Evolutionary conservation across 2,888 invertebrate genomes (phyloP).

Genomic region (Dione juno): DNA sequence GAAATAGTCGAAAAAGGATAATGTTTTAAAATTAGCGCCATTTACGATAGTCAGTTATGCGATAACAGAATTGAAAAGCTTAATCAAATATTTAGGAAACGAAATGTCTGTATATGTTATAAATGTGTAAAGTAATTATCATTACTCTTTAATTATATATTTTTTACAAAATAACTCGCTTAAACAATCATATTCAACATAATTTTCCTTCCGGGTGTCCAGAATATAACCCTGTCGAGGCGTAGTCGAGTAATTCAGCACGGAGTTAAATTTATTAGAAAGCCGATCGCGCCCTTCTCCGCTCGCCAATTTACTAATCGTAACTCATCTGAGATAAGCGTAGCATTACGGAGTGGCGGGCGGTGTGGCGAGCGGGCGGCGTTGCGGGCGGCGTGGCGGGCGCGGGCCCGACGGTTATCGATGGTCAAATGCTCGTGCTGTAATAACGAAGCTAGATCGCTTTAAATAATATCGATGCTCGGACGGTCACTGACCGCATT

Average conservation of each 20-base stretch:
- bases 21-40: slow-evolving; percentile 3
- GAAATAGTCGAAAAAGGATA: slow-evolving; percentile 27
- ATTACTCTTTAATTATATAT: too few species aligned
- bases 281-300: slow-evolving; percentile 66
- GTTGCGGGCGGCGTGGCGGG: slow-evolving; percentile 34
- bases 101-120: too few species aligned
- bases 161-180: not conserved
- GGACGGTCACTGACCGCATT: slow-evolving; percentile 31
- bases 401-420: slow-evolving; percentile 31
- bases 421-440: slow-evolving; percentile 31
- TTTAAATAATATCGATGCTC: slow-evolving; percentile 32
- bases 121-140: too few species aligned
- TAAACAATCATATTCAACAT: not conserved
- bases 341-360: slow-evolving; percentile 49
- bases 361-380: slow-evolving; percentile 22
- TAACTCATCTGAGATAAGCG: slow-evolving; percentile 75
- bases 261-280: slow-evolving; percentile 70
- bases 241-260: slow-evolving; percentile 53
- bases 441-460: slow-evolving; percentile 34
- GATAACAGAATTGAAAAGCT: not conserved
- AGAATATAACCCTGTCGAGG: slow-evolving; percentile 32
- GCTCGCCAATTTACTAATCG: slow-evolving; percentile 77
- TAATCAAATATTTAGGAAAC: not conserved
- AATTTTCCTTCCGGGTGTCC: slow-evolving; percentile 17
- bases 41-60: not conserved